These are phyloP conservation scores for Monopterus albus DNA, from an alignment of 2,113 vertebrate species.

Conservation along the genomic window DNA sequence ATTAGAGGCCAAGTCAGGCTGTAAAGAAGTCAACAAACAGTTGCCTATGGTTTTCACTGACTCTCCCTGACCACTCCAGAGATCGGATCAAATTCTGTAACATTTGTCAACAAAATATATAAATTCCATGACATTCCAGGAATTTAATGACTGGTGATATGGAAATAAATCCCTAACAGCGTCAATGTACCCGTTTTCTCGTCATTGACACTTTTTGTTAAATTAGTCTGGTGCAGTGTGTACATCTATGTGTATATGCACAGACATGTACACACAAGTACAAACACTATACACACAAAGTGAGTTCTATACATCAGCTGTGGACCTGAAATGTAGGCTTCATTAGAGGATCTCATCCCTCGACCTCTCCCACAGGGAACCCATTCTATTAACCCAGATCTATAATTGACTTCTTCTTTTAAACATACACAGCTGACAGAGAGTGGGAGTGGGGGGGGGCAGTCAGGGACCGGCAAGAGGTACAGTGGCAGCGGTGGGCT, in stretches of 20 bases:
- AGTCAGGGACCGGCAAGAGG: conserved; percentile 21
- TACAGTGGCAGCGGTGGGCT: conserved; percentile 22
- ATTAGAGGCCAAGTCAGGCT: too few relatives aligned
- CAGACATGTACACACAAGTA: conserved; percentile 24
- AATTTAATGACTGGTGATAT: background rate
- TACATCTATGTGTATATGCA: too few relatives aligned
- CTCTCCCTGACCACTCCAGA: too few relatives aligned
- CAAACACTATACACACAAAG: conserved; percentile 19
- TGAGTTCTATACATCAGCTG: conserved; percentile 44
- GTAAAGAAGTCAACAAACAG: too few relatives aligned
- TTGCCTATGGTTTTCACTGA: too few relatives aligned
- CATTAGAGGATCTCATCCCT: conserved; percentile 76
- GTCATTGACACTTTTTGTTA: too few relatives aligned
- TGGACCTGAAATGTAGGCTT: conserved; percentile 76
- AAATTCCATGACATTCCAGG: background rate
- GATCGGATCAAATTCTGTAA: background rate
- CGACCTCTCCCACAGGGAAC: conserved; percentile 70
- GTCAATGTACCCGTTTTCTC: background rate
- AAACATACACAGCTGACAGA: conserved; percentile 67
- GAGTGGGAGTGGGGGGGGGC: conserved; percentile 9
- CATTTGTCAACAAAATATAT: background rate
- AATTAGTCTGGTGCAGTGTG: background rate
- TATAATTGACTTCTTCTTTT: conserved; percentile 84
- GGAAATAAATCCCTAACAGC: background rate
- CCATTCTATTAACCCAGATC: conserved; percentile 83